These are phyloP conservation scores for Muscicapa adusta DNA, from an alignment of 2,113 vertebrate species.

Conservation along the genomic window DNA sequence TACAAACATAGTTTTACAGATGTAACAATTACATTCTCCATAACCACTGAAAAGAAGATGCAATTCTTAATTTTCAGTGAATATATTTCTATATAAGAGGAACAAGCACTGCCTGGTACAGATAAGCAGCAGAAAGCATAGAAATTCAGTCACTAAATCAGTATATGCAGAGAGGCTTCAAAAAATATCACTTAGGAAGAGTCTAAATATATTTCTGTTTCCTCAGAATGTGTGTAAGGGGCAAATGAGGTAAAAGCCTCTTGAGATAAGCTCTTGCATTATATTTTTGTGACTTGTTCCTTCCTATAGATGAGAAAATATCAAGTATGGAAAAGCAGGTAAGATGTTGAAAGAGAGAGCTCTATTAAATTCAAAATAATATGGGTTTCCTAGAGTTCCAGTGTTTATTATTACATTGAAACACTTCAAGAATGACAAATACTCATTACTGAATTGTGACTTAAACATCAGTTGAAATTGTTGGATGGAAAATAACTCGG, in stretches of 20 bases:
- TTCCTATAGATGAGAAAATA: not conserved
- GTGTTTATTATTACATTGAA: not conserved
- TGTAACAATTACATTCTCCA: not conserved
- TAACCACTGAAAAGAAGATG: not conserved
- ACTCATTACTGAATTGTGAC: not conserved
- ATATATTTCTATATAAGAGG: not conserved
- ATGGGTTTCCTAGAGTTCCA: not conserved
- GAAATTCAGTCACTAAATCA: not conserved
- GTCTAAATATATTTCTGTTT: not conserved
- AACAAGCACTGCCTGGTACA: not conserved
- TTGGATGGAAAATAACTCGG: not conserved
- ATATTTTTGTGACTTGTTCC: not conserved
- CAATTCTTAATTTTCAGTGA: not conserved
- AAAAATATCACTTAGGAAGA: not conserved
- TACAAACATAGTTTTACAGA: not conserved
- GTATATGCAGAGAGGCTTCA: not conserved
- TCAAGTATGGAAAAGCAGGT: not conserved
- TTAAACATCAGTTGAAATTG: not conserved
- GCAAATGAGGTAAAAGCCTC: not conserved
- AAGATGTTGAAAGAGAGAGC: not conserved
- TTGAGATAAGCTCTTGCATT: not conserved
- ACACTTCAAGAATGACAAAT: not conserved
- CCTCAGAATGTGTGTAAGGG: not conserved
- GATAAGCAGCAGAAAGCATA: not conserved
- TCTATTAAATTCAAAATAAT: not conserved